These are phyloP conservation scores for Heliconius ismenius DNA, from an alignment of 2,888 invertebrate species.

Conservation along the genomic window DNA sequence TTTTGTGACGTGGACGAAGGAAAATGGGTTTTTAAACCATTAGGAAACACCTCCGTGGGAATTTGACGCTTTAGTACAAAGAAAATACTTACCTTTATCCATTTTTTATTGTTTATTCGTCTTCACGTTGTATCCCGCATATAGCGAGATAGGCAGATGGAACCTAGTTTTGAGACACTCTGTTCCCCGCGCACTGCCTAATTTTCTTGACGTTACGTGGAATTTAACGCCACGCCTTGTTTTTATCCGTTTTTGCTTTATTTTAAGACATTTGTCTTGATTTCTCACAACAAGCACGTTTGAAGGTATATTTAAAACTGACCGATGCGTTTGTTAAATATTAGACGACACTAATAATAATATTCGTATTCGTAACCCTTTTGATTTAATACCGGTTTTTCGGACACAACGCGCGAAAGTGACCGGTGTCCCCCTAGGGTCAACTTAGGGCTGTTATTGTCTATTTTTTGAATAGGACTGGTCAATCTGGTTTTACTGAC, in stretches of 20 bases:
- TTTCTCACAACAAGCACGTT: constrained; percentile 53
- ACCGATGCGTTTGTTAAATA: constrained; percentile 59
- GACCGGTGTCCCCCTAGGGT: constrained; percentile 78
- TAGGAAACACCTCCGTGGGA: constrained; percentile 57
- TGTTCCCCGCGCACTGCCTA: neutral
- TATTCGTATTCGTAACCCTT: constrained; percentile 63
- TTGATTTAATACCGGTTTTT: constrained; percentile 67
- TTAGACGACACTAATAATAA: constrained; percentile 57
- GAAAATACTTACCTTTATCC: constrained; percentile 32
- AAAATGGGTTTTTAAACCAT: constrained; percentile 54
- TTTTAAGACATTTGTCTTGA: constrained; percentile 45
- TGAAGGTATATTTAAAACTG: constrained; percentile 65
- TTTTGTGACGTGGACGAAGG: constrained; percentile 63
- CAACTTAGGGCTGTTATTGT: constrained; percentile 69
- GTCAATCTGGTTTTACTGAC: constrained; percentile 79
- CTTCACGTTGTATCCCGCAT: neutral
- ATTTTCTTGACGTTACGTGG: neutral
- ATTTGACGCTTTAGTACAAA: constrained; percentile 47
- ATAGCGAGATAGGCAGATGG: neutral
- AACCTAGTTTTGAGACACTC: too few species aligned
- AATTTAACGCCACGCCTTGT: neutral
- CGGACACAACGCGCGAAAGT: constrained; percentile 59
- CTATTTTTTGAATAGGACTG: constrained; percentile 72
- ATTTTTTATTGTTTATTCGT: neutral
- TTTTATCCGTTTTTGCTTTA: constrained; percentile 35